Conservation (phyloP, 2,888 invertebrate genomes). For the Noctua comes region DNA sequence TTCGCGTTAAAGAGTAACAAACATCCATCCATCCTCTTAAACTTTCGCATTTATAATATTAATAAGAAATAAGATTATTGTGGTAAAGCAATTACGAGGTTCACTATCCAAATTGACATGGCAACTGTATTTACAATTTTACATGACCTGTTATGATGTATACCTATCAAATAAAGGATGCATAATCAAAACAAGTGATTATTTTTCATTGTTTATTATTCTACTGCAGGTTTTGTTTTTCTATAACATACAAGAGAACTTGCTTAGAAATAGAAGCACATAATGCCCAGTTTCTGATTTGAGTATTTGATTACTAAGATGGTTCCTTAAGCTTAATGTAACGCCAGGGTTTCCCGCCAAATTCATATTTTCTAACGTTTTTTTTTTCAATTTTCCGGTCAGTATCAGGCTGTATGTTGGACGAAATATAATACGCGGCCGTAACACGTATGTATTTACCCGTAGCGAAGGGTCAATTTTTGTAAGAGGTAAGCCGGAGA, state of each 20-base stretch:
- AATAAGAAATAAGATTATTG: too few species aligned
- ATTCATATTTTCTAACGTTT: not conserved
- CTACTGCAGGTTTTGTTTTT: not conserved
- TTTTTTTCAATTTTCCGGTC: too few species aligned
- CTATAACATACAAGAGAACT: not conserved
- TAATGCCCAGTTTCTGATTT: not conserved
- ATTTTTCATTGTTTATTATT: not conserved
- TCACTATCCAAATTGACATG: not conserved
- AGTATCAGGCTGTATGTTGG: too few species aligned
- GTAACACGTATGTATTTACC: too few species aligned
- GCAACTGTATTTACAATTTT: not conserved
- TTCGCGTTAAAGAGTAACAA: too few species aligned
- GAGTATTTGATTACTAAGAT: not conserved
- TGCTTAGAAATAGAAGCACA: constrained; percentile 10
- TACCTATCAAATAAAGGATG: too few species aligned
- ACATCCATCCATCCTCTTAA: too few species aligned
- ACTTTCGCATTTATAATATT: too few species aligned
- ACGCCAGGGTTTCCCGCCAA: not conserved
- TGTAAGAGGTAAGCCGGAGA: too few species aligned
- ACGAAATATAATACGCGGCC: too few species aligned
- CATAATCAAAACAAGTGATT: not conserved
- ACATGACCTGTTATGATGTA: not conserved
- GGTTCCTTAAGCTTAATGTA: not conserved
- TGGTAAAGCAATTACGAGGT: not conserved
- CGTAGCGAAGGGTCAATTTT: too few species aligned